Percentiles rank a stretch among this genome's conserved stretches.
phyloP scores from a whole-genome alignment of 2,113 vertebrate genomes.

The Aegithalos caudatus region DNA sequence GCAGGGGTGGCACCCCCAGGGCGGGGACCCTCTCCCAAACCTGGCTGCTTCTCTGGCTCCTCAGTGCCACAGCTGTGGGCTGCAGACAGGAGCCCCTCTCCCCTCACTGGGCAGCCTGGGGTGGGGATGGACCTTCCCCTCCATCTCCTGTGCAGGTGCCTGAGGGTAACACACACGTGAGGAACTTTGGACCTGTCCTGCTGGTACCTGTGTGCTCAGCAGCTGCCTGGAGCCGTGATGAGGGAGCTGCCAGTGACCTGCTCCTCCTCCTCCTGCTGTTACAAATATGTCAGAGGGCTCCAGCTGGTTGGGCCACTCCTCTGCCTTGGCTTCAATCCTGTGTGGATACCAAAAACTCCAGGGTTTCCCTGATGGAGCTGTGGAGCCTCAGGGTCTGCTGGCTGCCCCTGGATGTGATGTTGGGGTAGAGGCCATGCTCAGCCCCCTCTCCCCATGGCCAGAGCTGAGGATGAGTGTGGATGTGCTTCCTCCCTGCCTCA shows the following conservation, averaged over 20 bases:
- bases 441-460: neutral
- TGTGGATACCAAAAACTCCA: neutral
- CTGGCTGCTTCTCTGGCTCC: rapidly evolving
- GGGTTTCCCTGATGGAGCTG: neutral
- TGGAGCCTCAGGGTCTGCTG: neutral
- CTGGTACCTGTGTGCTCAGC: neutral
- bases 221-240: neutral
- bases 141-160: neutral
- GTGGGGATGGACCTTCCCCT: neutral
- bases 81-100: neutral
- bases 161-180: neutral
- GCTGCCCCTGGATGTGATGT: neutral
- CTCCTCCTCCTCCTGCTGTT: neutral
- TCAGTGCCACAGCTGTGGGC: neutral
- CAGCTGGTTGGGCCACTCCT: neutral
- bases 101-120: rapidly evolving
- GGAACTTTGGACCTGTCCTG: neutral
- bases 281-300: neutral
- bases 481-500: neutral
- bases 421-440: neutral
- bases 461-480: neutral
- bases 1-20: rapidly evolving
- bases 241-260: neutral
- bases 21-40: neutral
- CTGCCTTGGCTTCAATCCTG: neutral